phyloP scores from a whole-genome alignment of 2,888 invertebrate genomes.

The Oxytorus armatus region DNA sequence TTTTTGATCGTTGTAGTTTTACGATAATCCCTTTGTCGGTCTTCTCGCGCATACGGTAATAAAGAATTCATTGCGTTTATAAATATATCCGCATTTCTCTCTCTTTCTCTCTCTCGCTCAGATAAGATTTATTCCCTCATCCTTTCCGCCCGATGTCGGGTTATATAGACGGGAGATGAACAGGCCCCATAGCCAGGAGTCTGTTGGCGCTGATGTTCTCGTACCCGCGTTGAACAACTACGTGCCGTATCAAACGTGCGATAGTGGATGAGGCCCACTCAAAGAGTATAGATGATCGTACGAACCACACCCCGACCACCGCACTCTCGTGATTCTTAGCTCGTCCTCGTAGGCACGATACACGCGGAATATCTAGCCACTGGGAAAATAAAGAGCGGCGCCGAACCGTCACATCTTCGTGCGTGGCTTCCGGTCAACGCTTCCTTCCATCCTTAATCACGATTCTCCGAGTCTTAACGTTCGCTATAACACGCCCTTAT shows the following conservation, averaged over 20 bases:
- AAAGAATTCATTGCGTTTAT: slow-evolving; percentile 28
- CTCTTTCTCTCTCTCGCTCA: slow-evolving; percentile 22
- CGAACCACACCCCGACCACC: slow-evolving; percentile 32
- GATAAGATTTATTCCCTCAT: slow-evolving; percentile 32
- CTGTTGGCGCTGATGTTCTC: slow-evolving; percentile 55
- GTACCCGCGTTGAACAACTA: slow-evolving; percentile 46
- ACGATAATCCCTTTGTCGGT: background rate
- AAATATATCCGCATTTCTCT: slow-evolving; percentile 22
- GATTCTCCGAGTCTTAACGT: slow-evolving; percentile 57
- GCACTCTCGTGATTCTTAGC: slow-evolving; percentile 8
- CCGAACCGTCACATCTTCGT: slow-evolving; percentile 81
- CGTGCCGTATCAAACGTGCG: slow-evolving; percentile 30
- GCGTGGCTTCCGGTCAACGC: slow-evolving; percentile 83
- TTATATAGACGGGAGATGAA: slow-evolving; percentile 7
- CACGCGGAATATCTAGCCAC: slow-evolving; percentile 39
- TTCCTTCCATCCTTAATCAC: slow-evolving; percentile 82
- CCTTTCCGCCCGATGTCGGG: slow-evolving; percentile 9
- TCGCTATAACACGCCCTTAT: slow-evolving; percentile 47
- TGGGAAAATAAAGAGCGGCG: slow-evolving; percentile 56
- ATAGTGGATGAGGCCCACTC: slow-evolving; percentile 16
- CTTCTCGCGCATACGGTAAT: slow-evolving; percentile 3
- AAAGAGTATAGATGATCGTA: slow-evolving; percentile 36
- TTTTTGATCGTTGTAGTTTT: too few species aligned
- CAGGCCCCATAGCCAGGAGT: slow-evolving; percentile 19
- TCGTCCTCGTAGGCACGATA: slow-evolving; percentile 16